A percentile compares a stretch with the other conserved stretches of the same genome.
Evolutionary conservation across 2,888 invertebrate species (phyloP).

Genomic region (Habroteleia sp.): DNA sequence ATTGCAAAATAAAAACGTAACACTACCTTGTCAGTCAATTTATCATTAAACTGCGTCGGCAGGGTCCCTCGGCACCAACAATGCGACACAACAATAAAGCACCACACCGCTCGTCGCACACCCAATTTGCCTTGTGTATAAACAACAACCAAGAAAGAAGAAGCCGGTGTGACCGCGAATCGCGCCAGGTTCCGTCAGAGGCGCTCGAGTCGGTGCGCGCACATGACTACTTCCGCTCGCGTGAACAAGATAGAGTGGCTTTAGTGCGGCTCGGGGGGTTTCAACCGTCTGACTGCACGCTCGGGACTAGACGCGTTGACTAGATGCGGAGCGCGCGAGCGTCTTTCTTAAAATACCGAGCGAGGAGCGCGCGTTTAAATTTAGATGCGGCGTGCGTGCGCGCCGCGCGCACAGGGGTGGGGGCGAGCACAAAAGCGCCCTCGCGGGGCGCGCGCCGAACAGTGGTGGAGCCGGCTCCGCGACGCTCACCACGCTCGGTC

Average conservation of each 20-base stretch:
- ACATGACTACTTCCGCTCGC: conserved; percentile 21
- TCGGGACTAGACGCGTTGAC: conserved; percentile 73
- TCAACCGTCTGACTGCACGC: conserved; percentile 36
- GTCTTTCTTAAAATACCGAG: conserved; percentile 72
- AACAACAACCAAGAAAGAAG: too few species aligned
- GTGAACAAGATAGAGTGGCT: not conserved
- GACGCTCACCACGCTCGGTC: conserved; percentile 24
- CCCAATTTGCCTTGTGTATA: too few species aligned
- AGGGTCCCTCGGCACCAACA: too few species aligned
- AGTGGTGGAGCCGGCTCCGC: conserved; percentile 32
- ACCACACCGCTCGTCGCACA: too few species aligned
- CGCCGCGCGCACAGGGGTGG: conserved; percentile 52
- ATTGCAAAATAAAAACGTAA: too few species aligned
- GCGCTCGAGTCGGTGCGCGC: conserved; percentile 32
- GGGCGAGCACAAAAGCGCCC: conserved; percentile 35
- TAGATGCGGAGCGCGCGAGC: conserved; percentile 69
- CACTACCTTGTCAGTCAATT: too few species aligned
- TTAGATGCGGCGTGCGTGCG: conserved; percentile 68
- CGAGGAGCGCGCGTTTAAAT: conserved; percentile 67
- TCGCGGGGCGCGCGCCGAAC: conserved; percentile 17
- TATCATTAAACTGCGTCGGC: too few species aligned
- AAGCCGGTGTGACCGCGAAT: not conserved
- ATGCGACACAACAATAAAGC: too few species aligned
- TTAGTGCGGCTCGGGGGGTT: not conserved
- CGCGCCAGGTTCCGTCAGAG: conserved; percentile 22